A percentile compares a stretch with the other conserved stretches of the same genome.
Evolutionary conservation across 2,888 invertebrate species (phyloP).

Genomic region (Pristionchus fissidentatus): DNA sequence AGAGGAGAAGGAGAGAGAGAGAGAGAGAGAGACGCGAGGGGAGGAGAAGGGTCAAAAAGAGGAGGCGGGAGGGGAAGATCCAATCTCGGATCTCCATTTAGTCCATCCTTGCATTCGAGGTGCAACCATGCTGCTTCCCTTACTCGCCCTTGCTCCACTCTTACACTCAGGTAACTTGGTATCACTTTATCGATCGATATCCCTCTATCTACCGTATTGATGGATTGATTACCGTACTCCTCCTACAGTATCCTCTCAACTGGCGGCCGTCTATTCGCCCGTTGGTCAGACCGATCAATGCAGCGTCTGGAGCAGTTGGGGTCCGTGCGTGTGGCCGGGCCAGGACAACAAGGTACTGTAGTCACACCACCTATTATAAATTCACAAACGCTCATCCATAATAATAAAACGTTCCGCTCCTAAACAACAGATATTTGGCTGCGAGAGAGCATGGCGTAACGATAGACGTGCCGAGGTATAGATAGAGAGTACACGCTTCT

Average conservation of each 20-base stretch:
- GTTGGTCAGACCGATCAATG: conserved; percentile 67
- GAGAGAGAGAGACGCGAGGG: not conserved
- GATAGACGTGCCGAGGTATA: no score
- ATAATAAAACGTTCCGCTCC: no score
- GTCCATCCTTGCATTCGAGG: conserved; percentile 12
- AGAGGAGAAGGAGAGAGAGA: conserved; percentile 28
- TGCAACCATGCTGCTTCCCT: not conserved
- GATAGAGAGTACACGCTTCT: no score
- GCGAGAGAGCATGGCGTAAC: no score
- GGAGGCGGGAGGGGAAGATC: not conserved
- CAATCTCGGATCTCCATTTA: not conserved
- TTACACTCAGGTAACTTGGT: conserved; percentile 15
- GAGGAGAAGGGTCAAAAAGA: not conserved
- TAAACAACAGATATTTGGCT: no score
- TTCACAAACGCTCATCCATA: no score
- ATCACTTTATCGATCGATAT: no score
- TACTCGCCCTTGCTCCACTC: not conserved
- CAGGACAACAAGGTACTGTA: conserved; percentile 54
- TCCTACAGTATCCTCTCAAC: conserved; percentile 56
- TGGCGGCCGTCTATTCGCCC: conserved; percentile 74
- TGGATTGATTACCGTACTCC: not conserved
- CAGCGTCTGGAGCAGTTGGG: conserved; percentile 70
- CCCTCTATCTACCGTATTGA: not conserved
- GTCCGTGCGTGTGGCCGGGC: conserved; percentile 73
- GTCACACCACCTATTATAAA: no score